A percentile compares a stretch with the other conserved stretches of the same genome.
phyloP scores from a whole-genome alignment of 2,113 vertebrate species.

The Emydura subglobosa region DNA sequence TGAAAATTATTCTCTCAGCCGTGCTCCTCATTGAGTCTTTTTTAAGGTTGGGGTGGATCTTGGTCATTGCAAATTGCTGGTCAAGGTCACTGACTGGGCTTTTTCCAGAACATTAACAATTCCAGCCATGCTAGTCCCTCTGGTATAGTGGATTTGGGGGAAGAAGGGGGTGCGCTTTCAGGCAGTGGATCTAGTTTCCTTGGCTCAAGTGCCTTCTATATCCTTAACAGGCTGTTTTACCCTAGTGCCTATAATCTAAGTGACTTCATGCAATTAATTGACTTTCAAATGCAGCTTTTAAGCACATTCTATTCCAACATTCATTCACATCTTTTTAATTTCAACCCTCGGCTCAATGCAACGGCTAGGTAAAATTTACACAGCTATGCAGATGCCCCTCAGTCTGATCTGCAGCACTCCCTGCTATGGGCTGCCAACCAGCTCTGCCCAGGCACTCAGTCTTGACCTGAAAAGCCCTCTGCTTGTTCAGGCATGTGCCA shows the following conservation, averaged over 20 bases:
- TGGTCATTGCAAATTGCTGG: slow-evolving; percentile 22
- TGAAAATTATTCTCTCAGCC: background rate
- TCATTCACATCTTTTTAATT: background rate
- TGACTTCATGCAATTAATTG: accelerated
- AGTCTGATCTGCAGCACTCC: background rate
- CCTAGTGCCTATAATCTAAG: background rate
- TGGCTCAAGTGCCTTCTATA: background rate
- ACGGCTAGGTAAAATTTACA: background rate
- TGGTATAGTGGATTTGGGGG: background rate
- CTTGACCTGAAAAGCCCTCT: background rate
- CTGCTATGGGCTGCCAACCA: background rate
- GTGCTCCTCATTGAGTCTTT: background rate
- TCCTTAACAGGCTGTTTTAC: background rate
- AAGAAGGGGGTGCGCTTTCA: background rate
- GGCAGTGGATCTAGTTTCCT: accelerated
- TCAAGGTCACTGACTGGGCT: background rate
- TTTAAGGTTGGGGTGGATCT: background rate
- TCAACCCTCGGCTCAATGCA: background rate
- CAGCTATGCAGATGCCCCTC: background rate
- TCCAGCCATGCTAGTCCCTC: slow-evolving; percentile 7
- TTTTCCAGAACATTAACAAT: background rate
- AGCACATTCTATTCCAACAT: background rate
- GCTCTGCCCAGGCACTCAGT: background rate
- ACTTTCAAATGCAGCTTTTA: background rate
- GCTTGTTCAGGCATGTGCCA: background rate